Percentiles rank a stretch among this genome's conserved stretches.
Evolutionary conservation across 2,113 vertebrate genomes (phyloP).

Genomic region (Melospiza melodia): DNA sequence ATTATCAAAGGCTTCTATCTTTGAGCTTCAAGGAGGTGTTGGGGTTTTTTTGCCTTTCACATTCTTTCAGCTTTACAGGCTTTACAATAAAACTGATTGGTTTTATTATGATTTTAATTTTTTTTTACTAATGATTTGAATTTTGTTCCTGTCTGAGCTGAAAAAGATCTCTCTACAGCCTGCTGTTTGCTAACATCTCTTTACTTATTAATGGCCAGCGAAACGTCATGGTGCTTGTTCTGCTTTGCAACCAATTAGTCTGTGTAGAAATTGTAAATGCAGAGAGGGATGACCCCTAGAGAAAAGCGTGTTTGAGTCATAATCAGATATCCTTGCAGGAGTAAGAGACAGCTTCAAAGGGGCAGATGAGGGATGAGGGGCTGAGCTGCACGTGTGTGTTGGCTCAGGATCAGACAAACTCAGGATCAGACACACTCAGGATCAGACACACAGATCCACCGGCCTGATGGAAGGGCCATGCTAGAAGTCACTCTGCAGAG

Average conservation of each 20-base stretch:
- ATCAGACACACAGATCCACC: background rate
- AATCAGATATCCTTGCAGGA: conserved; percentile 51
- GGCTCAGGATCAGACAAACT: background rate
- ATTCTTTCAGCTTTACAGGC: background rate
- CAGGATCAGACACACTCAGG: background rate
- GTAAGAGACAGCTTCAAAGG: conserved; percentile 56
- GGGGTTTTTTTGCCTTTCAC: background rate
- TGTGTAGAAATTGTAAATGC: conserved; percentile 36
- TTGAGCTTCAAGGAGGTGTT: background rate
- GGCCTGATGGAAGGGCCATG: background rate
- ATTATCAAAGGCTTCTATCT: background rate
- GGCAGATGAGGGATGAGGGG: conserved; percentile 55
- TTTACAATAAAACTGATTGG: background rate
- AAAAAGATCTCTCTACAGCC: background rate
- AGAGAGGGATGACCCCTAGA: conserved; percentile 50
- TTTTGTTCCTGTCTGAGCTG: background rate
- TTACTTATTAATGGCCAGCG: conserved; percentile 16
- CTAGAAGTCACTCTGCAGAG: background rate
- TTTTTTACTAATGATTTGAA: background rate
- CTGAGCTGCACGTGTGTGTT: background rate
- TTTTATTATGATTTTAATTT: background rate
- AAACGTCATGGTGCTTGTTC: conserved; percentile 14
- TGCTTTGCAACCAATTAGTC: conserved; percentile 31
- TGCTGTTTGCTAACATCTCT: conserved; percentile 10
- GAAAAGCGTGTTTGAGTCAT: conserved; percentile 61